phyloP scores from a whole-genome alignment of 2,888 invertebrate genomes.

The Phyllotreta cruciferae region DNA sequence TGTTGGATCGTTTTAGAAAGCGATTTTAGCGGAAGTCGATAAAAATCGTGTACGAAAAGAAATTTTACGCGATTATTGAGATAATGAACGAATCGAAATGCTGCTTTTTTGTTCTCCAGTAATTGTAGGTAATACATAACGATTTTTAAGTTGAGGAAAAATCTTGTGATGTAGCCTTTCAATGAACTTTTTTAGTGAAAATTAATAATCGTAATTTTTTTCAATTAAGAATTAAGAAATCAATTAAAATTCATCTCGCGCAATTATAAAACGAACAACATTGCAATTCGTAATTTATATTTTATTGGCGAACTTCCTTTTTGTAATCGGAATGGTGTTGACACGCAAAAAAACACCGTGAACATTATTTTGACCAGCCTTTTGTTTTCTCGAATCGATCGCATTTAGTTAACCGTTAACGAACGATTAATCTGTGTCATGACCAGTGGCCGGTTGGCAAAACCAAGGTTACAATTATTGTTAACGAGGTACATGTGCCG shows the following conservation, averaged over 20 bases:
- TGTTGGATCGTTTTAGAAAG: constrained; percentile 30
- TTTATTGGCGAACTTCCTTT: constrained; percentile 4
- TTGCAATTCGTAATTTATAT: constrained; percentile 4
- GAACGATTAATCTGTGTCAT: constrained; percentile 31
- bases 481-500: constrained; percentile 30
- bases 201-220: too few species aligned
- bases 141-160: too few species aligned
- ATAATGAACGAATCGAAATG: constrained; percentile 1
- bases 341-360: not conserved
- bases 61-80: constrained; percentile 2
- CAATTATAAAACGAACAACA: too few species aligned
- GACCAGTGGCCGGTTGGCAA: constrained; percentile 29
- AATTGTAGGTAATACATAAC: too few species aligned
- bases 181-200: too few species aligned
- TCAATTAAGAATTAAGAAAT: too few species aligned
- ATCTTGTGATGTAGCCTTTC: too few species aligned
- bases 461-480: constrained; percentile 33
- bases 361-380: constrained; percentile 1
- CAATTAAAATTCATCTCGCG: too few species aligned
- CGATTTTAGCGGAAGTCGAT: constrained; percentile 21
- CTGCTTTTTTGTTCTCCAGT: not conserved
- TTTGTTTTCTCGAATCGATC: constrained; percentile 12
- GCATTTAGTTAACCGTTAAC: constrained; percentile 11
- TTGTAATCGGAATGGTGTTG: constrained; percentile 1
- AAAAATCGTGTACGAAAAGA: constrained; percentile 23